Conservation (phyloP, 2,113 vertebrate genomes). For the Malurus elegans region DNA sequence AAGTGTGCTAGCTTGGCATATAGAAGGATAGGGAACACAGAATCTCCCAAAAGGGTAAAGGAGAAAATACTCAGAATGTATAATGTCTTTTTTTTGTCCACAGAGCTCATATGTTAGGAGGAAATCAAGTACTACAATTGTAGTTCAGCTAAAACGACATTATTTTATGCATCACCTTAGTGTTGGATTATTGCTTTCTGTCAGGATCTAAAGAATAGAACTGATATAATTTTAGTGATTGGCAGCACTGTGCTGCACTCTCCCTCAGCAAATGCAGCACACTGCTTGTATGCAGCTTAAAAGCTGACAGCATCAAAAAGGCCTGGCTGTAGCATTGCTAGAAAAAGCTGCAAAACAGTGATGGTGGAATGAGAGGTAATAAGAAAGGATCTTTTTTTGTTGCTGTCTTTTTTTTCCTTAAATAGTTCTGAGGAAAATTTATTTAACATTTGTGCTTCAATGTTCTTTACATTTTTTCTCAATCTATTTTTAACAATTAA, state of each 20-base stretch:
- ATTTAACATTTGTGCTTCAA: not conserved
- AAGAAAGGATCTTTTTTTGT: not conserved
- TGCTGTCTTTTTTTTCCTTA: not conserved
- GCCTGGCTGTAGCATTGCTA: not conserved
- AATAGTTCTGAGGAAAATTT: accelerated
- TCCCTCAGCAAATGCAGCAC: not conserved
- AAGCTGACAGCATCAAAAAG: not conserved
- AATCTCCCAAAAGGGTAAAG: not conserved
- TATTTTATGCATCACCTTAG: not conserved
- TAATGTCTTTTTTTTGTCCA: not conserved
- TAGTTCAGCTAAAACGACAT: not conserved
- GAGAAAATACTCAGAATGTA: not conserved
- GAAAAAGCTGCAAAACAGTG: not conserved
- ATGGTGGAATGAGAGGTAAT: not conserved
- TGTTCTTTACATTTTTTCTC: not conserved
- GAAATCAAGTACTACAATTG: not conserved
- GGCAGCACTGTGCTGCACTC: not conserved
- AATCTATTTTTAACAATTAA: not conserved
- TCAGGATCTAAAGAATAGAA: not conserved
- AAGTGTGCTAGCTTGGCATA: not conserved
- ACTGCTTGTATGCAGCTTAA: not conserved
- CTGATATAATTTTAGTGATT: not conserved
- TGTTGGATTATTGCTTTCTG: not conserved
- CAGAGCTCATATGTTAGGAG: not conserved
- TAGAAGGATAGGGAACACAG: not conserved